Percentiles rank a stretch among this genome's conserved stretches.
phyloP scores from a whole-genome alignment of 1,140 invertebrate genomes.

The Vanessa atalanta region DNA sequence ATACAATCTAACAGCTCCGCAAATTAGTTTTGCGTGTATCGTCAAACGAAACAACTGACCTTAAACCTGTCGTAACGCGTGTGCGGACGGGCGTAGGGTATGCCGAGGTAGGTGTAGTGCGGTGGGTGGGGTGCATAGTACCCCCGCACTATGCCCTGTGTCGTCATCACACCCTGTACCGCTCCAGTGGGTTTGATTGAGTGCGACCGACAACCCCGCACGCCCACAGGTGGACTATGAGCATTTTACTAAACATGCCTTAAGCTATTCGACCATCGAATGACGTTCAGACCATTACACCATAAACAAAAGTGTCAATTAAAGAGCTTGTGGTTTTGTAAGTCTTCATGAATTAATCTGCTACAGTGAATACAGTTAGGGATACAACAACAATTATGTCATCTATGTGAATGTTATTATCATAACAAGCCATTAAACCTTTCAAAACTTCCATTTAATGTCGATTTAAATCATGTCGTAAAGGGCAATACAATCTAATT shows the following conservation, averaged over 20 bases:
- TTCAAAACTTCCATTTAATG: slow-evolving; percentile 34
- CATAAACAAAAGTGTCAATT: background rate
- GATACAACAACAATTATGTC: background rate
- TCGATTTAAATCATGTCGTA: background rate
- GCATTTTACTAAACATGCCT: background rate
- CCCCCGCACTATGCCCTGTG: slow-evolving; percentile 62
- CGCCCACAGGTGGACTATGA: slow-evolving; percentile 38
- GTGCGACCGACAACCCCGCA: slow-evolving; percentile 25
- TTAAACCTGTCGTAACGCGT: slow-evolving; percentile 58
- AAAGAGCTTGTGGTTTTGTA: too few relatives aligned
- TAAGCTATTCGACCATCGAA: slow-evolving; percentile 4
- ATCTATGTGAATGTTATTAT: slow-evolving; percentile 23
- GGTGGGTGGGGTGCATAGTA: slow-evolving; percentile 53
- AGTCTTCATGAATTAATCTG: background rate
- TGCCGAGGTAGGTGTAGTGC: slow-evolving; percentile 66
- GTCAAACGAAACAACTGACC: slow-evolving; percentile 57
- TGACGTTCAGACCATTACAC: background rate
- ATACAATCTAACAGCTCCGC: slow-evolving; percentile 42
- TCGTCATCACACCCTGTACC: slow-evolving; percentile 52
- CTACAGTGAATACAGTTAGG: background rate
- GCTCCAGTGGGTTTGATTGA: slow-evolving; percentile 29
- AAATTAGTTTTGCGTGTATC: slow-evolving; percentile 43
- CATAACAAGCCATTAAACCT: slow-evolving; percentile 38
- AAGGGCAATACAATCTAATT: background rate
- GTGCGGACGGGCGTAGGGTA: slow-evolving; percentile 65